Evolutionary conservation across 2,888 invertebrate species (phyloP).

Genomic region (Allophyes oxyacanthae): DNA sequence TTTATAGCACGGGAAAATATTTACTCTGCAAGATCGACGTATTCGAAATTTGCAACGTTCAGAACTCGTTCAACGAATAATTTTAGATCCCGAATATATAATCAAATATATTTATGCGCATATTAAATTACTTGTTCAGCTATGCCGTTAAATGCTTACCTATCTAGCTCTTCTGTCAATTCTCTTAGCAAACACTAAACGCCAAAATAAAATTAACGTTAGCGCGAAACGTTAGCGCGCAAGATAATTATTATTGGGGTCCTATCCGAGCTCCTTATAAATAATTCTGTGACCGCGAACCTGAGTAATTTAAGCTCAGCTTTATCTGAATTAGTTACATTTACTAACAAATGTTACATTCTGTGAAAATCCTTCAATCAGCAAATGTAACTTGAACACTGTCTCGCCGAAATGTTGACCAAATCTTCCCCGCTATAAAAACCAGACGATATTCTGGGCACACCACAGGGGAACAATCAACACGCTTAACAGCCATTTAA

Average conservation of each 20-base stretch:
- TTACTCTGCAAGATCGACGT: slow-evolving; percentile 4
- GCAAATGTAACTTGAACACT: too few relatives aligned
- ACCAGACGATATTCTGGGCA: too few relatives aligned
- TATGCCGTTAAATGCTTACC: background rate
- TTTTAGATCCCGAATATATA: slow-evolving; percentile 3
- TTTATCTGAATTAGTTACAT: slow-evolving; percentile 60
- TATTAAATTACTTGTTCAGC: background rate
- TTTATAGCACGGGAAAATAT: slow-evolving; percentile 8
- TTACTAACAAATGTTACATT: slow-evolving; percentile 31
- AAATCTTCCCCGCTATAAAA: too few relatives aligned
- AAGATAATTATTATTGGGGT: slow-evolving; percentile 54
- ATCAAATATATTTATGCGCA: slow-evolving; percentile 3
- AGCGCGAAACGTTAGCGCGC: too few relatives aligned
- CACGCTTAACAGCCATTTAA: too few relatives aligned
- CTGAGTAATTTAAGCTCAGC: slow-evolving; percentile 56
- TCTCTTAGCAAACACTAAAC: slow-evolving; percentile 30
- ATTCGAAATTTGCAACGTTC: slow-evolving; percentile 9
- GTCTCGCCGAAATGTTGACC: too few relatives aligned
- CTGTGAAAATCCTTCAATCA: too few relatives aligned
- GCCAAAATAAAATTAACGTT: slow-evolving; percentile 43
- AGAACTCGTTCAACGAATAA: slow-evolving; percentile 22
- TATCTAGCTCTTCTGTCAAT: slow-evolving; percentile 9
- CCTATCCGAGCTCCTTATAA: slow-evolving; percentile 64
- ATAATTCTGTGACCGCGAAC: slow-evolving; percentile 67
- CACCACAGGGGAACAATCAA: too few relatives aligned